Conservation (phyloP, 2,113 vertebrate genomes). For the Lampris megalopsis region DNA sequence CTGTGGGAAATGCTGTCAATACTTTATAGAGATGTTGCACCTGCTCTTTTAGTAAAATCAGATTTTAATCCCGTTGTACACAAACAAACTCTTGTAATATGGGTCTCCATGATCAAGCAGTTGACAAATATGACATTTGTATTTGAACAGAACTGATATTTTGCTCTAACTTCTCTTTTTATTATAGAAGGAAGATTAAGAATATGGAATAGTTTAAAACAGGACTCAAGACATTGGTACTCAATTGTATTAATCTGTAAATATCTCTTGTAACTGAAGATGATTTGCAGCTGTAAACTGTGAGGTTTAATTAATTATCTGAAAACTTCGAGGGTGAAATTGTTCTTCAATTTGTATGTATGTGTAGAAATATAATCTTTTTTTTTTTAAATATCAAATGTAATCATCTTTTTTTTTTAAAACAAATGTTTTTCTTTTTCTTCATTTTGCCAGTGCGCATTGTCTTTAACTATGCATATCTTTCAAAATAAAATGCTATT, state of each 20-base stretch:
- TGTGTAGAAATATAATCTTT: conserved; percentile 39
- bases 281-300: conserved; percentile 20
- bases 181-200: conserved; percentile 11
- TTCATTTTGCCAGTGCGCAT: conserved; percentile 20
- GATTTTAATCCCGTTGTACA: neutral
- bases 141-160: conserved; percentile 16
- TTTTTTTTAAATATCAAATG: conserved; percentile 12
- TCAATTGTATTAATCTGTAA: conserved; percentile 55
- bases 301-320: neutral
- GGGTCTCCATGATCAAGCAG: neutral
- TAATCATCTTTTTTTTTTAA: conserved; percentile 15
- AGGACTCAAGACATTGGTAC: conserved; percentile 23
- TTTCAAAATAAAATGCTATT: conserved; percentile 71
- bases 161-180: conserved; percentile 36
- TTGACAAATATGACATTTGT: neutral
- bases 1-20: conserved; percentile 26
- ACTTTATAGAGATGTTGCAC: conserved; percentile 17
- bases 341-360: conserved; percentile 26
- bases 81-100: neutral
- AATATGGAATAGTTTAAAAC: conserved; percentile 10
- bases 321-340: conserved; percentile 24
- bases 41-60: conserved; percentile 13
- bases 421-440: conserved; percentile 9
- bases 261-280: conserved; percentile 44
- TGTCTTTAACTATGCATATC: conserved; percentile 34